Conservation (phyloP, 2,797 vertebrate species). For the Aselliscus stoliczkanus region DNA sequence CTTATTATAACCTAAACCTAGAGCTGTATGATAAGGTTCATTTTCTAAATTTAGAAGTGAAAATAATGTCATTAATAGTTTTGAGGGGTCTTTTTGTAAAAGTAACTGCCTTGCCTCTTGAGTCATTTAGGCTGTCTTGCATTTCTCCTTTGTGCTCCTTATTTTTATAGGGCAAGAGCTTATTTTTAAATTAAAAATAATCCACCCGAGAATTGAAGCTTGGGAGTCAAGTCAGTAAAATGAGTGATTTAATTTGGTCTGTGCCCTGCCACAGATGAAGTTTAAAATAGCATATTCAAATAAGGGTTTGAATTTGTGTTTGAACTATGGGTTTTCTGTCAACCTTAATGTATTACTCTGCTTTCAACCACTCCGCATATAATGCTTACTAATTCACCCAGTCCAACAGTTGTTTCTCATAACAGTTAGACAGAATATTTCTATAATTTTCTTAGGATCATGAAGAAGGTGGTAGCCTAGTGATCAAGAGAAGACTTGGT, state of each 20-base stretch:
- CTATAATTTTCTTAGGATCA: background rate
- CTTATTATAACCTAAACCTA: background rate
- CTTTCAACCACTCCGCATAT: background rate
- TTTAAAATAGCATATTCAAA: slow-evolving; percentile 65
- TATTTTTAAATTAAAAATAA: slow-evolving; percentile 68
- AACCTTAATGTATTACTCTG: background rate
- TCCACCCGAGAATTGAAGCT: slow-evolving; percentile 40
- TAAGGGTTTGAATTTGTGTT: slow-evolving; percentile 24
- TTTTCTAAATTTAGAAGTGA: slow-evolving; percentile 26
- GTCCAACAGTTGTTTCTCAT: background rate
- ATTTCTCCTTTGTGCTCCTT: slow-evolving; percentile 23
- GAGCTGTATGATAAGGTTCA: background rate
- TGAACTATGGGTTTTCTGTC: background rate
- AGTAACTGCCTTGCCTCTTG: background rate
- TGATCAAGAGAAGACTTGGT: background rate
- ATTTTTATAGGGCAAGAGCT: slow-evolving; percentile 63
- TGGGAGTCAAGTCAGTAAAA: slow-evolving; percentile 46
- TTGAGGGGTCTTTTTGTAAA: background rate
- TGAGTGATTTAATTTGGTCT: slow-evolving; percentile 48
- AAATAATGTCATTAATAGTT: slow-evolving; percentile 4
- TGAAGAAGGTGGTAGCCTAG: background rate
- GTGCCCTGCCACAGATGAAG: background rate
- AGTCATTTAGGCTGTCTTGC: background rate
- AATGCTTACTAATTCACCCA: background rate
- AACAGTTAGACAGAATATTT: background rate